Evolutionary conservation across 2,113 vertebrate genomes (phyloP), one percentile per base, ranked within the genome.

Genomic region (Perccottus glenii): DNA sequence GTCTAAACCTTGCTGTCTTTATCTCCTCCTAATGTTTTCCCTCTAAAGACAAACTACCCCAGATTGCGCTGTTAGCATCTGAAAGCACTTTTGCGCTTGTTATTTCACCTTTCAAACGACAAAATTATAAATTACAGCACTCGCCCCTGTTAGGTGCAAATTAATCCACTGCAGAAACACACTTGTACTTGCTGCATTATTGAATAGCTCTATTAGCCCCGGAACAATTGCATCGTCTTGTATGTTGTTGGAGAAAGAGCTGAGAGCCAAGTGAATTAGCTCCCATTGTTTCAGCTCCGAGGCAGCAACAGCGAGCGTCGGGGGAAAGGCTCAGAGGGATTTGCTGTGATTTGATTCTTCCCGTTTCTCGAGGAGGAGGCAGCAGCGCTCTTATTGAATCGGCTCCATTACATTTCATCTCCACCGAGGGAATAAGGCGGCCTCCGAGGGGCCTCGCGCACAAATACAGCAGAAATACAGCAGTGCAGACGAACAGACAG

Each of bases 391-490:
- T 86, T 85, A 88, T 90, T 90, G 86, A 88, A 88, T 89, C 78
- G 67, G 58, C 86, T 88, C 85, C 83, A 81, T 88, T 87, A 86
- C 76, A 67, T 86, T 90, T 85, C 78, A 90, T 87, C 78, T 88
- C 73, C 74, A 16, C 75, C 72, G 27, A 64, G 88, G 85, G 88
- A 89, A 72, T 81, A 69, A 36, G 38, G 35, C 4, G 57, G 64
- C 19, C 19, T 27, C 19, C 59, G 55, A 60, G 72, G 65, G 73
- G 66, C 65, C 14, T 4, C 14, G 12, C 16, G 6, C 69, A 73
- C 84, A 81, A 77, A 82, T 67, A 69, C 83, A 71, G 43, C 47
- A 49, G 66, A 78, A 72, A 75, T n/a, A 53, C 75, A 61, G 64
- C 60, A 58, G 59, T 0, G 69, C 46, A 64, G 65, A 59, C 35